phyloP scores from a whole-genome alignment of 2,888 invertebrate species.

The Callosobruchus maculatus region DNA sequence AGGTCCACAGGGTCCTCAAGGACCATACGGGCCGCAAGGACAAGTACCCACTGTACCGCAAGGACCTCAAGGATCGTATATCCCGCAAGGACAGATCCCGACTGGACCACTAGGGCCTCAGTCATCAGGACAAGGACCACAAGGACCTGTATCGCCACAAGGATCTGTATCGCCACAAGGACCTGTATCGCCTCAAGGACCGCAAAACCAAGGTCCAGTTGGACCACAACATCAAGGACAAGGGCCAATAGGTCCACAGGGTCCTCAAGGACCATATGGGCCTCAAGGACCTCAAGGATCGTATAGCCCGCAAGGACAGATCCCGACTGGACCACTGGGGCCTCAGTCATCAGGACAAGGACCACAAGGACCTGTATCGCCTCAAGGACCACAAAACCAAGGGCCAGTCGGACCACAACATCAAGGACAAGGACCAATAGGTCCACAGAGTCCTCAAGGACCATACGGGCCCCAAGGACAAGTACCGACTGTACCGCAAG shows the following conservation, averaged over 20 bases:
- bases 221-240: too few relatives aligned
- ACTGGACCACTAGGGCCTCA: not conserved
- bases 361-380: not conserved
- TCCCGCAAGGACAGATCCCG: not conserved
- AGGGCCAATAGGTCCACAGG: not conserved
- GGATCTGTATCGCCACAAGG: not conserved
- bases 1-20: not conserved
- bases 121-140: not conserved
- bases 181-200: too few relatives aligned
- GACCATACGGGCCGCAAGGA: not conserved
- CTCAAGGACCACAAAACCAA: not conserved
- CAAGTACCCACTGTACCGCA: slow-evolving; percentile 4
- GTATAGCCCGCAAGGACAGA: not conserved
- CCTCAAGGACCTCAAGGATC: not conserved
- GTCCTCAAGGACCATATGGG: not conserved
- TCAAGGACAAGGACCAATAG: not conserved
- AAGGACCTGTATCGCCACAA: not conserved
- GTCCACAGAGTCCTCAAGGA: not conserved
- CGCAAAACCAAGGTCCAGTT: too few relatives aligned
- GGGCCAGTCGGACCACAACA: not conserved
- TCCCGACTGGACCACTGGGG: not conserved
- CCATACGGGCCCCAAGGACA: not conserved
- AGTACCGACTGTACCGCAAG: not conserved
- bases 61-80: not conserved
- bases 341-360: not conserved